Percentiles rank a stretch among this genome's conserved stretches.
phyloP scores from a whole-genome alignment of 2,113 vertebrate species.

The Pleuronectes platessa region DNA sequence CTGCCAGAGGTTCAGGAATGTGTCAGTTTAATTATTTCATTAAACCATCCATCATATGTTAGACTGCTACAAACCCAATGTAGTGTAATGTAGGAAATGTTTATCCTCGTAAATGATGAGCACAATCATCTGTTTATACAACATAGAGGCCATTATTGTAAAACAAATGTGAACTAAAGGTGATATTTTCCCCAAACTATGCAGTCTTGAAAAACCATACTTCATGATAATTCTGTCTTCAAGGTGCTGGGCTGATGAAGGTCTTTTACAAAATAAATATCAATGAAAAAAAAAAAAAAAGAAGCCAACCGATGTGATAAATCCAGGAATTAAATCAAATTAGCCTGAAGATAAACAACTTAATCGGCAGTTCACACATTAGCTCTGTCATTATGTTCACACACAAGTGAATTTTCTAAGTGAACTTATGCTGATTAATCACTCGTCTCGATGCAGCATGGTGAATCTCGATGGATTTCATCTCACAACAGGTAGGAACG shows the following conservation, averaged over 20 bases:
- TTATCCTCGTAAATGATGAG: too few species aligned
- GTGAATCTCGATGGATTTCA: conserved; percentile 45
- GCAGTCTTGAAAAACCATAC: background rate
- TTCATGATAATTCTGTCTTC: background rate
- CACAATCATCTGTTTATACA: too few species aligned
- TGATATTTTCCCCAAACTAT: background rate
- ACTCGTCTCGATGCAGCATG: conserved; percentile 28
- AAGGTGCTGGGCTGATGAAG: background rate
- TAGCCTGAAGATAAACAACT: conserved; percentile 59
- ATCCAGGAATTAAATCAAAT: conserved; percentile 58
- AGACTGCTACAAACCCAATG: background rate
- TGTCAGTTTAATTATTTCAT: too few species aligned
- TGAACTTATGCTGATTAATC: conserved; percentile 63
- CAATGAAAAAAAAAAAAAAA: background rate
- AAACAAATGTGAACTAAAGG: too few species aligned
- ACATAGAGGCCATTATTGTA: too few species aligned
- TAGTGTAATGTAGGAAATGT: background rate
- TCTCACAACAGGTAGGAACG: conserved; percentile 31
- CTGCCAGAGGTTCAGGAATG: too few species aligned
- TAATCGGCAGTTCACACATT: conserved; percentile 41
- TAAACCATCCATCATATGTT: background rate
- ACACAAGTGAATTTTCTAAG: conserved; percentile 44
- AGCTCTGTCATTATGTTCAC: conserved; percentile 59
- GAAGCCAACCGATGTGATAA: conserved; percentile 2
- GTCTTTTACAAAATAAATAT: background rate